A percentile compares a stretch with the other conserved stretches of the same genome.
Evolutionary conservation across 2,888 invertebrate species (phyloP).

Genomic region (Dryobotodes eremita): DNA sequence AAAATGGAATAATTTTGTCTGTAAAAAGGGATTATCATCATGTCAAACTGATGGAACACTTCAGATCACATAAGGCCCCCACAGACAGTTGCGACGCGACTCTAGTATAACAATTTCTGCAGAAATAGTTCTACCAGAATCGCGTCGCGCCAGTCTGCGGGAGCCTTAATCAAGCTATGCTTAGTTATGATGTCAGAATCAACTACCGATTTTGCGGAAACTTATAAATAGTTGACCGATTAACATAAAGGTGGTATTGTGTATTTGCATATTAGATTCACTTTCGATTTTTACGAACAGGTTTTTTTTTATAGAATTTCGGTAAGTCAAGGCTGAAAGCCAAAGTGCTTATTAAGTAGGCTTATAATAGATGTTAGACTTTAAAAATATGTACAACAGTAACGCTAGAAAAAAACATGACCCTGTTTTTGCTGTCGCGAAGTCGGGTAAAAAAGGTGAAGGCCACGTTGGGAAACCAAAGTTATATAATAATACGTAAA

Average conservation of each 20-base stretch:
- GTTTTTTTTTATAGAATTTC: slow-evolving; percentile 18
- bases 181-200: slow-evolving; percentile 46
- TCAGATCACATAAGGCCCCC: slow-evolving; percentile 7
- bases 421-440: no score
- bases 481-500: not conserved
- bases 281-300: slow-evolving; percentile 31
- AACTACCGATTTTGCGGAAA: slow-evolving; percentile 21
- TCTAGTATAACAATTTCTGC: no score
- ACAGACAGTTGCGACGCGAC: no score
- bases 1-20: no score
- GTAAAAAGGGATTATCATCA: slow-evolving; percentile 8
- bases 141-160: no score
- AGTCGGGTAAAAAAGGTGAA: slow-evolving; percentile 6
- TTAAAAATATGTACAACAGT: not conserved
- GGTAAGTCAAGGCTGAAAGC: slow-evolving; percentile 35
- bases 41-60: slow-evolving; percentile 55
- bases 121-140: no score
- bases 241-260: slow-evolving; percentile 15
- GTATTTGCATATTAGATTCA: slow-evolving; percentile 38
- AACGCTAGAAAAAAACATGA: no score
- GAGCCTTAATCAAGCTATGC: slow-evolving; percentile 17
- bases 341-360: slow-evolving; percentile 24
- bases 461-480: not conserved
- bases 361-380: not conserved
- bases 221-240: slow-evolving; percentile 43